Percentiles rank a stretch among this genome's conserved stretches.
Evolutionary conservation across 2,888 invertebrate genomes (phyloP).

Genomic region (Chirona hameri): DNA sequence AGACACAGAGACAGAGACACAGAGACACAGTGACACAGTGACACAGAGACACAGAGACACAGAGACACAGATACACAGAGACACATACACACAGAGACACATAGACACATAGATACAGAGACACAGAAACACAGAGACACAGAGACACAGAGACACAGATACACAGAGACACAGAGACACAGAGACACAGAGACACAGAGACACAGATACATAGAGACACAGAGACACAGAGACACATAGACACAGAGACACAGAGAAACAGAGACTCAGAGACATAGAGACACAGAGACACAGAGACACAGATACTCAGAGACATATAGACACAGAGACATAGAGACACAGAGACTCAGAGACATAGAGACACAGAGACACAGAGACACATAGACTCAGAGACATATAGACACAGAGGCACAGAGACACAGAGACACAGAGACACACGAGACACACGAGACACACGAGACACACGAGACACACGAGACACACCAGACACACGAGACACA

Average conservation of each 20-base stretch:
- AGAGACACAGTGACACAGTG: not conserved
- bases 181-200: not conserved
- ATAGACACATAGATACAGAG: too few species aligned
- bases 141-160: too few species aligned
- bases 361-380: too few species aligned
- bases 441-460: not conserved
- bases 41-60: not conserved
- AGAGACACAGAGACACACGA: not conserved
- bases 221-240: not conserved
- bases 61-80: not conserved
- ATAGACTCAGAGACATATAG: too few species aligned
- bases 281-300: not conserved
- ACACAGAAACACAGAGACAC: too few species aligned
- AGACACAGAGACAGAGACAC: not conserved
- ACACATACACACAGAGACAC: not conserved
- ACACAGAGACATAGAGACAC: too few species aligned
- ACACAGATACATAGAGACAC: not conserved
- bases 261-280: too few species aligned
- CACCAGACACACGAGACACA: not conserved
- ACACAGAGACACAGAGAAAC: not conserved
- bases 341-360: not conserved
- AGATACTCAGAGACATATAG: too few species aligned
- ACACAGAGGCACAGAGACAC: not conserved
- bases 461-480: not conserved
- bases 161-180: too few species aligned